These are phyloP conservation scores for Liolophura sinensis DNA, from an alignment of 1,140 invertebrate species.

Conservation along the genomic window DNA sequence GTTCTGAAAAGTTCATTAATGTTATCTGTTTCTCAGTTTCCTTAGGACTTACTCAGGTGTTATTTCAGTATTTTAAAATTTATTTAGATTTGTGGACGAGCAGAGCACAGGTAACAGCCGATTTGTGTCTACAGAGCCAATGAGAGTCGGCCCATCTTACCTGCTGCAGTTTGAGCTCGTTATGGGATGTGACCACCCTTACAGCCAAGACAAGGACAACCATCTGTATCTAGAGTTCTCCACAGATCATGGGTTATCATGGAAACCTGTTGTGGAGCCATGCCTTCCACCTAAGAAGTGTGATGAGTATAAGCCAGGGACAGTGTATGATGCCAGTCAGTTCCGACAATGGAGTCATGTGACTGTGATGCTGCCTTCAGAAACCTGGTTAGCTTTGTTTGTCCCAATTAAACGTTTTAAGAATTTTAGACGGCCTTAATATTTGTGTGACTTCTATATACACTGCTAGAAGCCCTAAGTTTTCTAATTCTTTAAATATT, in stretches of 20 bases:
- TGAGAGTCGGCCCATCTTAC: conserved; percentile 58
- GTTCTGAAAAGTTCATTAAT: background rate
- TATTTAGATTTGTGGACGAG: conserved; percentile 41
- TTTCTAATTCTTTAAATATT: too few species aligned
- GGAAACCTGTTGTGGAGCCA: conserved; percentile 52
- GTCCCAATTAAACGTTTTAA: conserved; percentile 5
- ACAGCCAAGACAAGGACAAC: conserved; percentile 41
- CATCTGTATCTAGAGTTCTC: conserved; percentile 59
- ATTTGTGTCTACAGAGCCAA: conserved; percentile 53
- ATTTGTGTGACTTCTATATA: too few species aligned
- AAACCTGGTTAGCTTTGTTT: conserved; percentile 52
- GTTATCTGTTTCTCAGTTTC: background rate
- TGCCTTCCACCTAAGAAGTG: conserved; percentile 56
- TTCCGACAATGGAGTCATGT: conserved; percentile 58
- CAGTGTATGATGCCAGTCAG: conserved; percentile 56
- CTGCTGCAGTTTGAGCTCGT: conserved; percentile 61
- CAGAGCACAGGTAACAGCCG: conserved; percentile 34
- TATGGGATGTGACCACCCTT: conserved; percentile 56
- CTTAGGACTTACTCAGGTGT: background rate
- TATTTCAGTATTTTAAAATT: too few species aligned
- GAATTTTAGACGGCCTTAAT: too few species aligned
- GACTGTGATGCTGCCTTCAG: conserved; percentile 52
- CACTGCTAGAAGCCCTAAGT: too few species aligned
- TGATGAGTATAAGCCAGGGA: conserved; percentile 53
- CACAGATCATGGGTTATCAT: conserved; percentile 59